Base-by-base conservation (phyloP, 2,113 vertebrate species). In the Prunella fulvescens region DNA sequence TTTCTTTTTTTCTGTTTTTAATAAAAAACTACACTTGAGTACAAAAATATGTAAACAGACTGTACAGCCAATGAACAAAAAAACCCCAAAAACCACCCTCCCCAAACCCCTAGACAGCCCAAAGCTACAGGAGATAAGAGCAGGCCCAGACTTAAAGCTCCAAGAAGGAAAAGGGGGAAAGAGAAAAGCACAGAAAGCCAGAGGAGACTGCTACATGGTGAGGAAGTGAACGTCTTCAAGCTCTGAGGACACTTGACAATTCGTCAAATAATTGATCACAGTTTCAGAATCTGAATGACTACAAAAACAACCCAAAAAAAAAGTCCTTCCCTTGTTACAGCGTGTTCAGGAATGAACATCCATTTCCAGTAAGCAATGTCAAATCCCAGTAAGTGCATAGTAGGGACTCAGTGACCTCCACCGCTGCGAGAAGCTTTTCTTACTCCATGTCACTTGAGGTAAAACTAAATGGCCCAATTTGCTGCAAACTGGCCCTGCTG, bases 41-140 rank as follows among this genome's bases (percentile, higher is more conserved):
- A 98, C 97, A 98, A 98, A 98, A 97, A 98, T 98, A 98, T 97
- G 98, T 98, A 98, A 99, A 99, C 98, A 98, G 97, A 97, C 97
- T 98, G 96, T 97, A 98, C 96, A 98, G 97, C 96, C 97, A 97
- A 97, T 95, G 95, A 97, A 97, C 97, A 95, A 96, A 95, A 90
- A 77, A 1, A 56, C 1, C 2, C 53, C 8, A 2, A 90, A 91
- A 96, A 74, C 88, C 87, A 86, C 76, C 19, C 56, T 57, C 82
- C 83, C 81, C 13, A 56, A 81, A 51, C 95, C 96, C 88, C 74
- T 93, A 95, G 81, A 97, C 81, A 96, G 91, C 89, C 88, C 86
- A 85, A 88, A 93, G 96, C 95, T 96, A 95, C 48, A 70, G 72
- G 84, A 97, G 93, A 91, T 48, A 94, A 96, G 62, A 97, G 60